A percentile compares a stretch with the other conserved stretches of the same genome.
Conservation (phyloP, 2,797 vertebrate genomes). For the Lepus townsendii region DNA sequence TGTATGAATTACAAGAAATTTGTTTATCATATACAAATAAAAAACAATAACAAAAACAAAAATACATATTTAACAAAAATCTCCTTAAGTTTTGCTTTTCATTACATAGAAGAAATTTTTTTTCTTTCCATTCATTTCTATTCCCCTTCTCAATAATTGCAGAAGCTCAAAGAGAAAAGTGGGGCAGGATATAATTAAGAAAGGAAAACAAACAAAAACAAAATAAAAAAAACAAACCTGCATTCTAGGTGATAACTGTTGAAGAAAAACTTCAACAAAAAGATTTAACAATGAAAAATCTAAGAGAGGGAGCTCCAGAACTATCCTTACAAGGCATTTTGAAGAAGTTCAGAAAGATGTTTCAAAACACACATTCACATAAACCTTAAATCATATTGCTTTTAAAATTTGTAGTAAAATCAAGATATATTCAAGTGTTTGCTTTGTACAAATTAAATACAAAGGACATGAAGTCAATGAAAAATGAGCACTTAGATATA, state of each 20-base stretch:
- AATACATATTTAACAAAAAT: constrained; percentile 21
- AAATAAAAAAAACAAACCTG: background rate
- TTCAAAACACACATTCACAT: background rate
- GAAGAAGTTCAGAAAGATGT: constrained; percentile 36
- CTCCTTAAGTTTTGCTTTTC: constrained; percentile 3
- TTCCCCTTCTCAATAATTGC: constrained; percentile 12
- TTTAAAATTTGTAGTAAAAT: constrained; percentile 56
- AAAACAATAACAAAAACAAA: no score
- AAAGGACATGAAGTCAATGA: constrained; percentile 10
- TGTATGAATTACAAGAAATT: no score
- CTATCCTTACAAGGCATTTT: background rate
- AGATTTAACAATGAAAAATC: background rate
- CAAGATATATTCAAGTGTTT: constrained; percentile 9
- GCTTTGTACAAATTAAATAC: constrained; percentile 39
- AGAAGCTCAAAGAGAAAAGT: constrained; percentile 11
- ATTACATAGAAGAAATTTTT: background rate
- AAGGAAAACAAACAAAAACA: background rate
- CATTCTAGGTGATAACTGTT: background rate
- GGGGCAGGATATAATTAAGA: background rate
- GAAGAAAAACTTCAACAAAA: background rate
- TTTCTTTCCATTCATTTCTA: background rate
- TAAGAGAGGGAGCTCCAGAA: background rate
- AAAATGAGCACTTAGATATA: constrained; percentile 52
- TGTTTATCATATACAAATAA: no score
- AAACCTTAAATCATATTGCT: constrained; percentile 23